Evolutionary conservation across 2,113 vertebrate species (phyloP), one percentile per base, ranked within the genome.

Genomic region (Sylvia atricapilla): DNA sequence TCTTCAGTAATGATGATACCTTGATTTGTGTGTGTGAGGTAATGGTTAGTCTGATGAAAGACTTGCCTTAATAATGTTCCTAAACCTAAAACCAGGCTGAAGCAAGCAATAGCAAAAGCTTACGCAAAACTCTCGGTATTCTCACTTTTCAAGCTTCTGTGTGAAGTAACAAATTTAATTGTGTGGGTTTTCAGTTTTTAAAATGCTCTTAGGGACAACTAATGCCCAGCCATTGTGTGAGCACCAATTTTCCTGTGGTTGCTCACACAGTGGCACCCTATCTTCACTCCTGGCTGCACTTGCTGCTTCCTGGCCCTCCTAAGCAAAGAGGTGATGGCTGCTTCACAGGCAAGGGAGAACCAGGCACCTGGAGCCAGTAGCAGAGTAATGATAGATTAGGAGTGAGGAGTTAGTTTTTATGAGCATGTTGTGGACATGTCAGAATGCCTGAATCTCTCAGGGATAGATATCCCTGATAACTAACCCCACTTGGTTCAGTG

Each of bases 301-400:
- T 84, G 35, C 62, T 81, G 31, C 43, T 93, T 59, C 21, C 62
- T 82, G 35, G 13, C 8, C 5, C 33, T 68, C 14, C 47, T 64
- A 9, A 46, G 3, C 39, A 46, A 25, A 23, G 33, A 82, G 7
- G 23, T 15, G n/a, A 15, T 0, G 1, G 47, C 60, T 84, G 33
- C 56, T 72, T 23, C 62, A 30, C 4, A 10, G 18, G 43, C 70
- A 68, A 43, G 21, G 33, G 39, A 63, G 49, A 59, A 63, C 18
- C 0, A 0, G 35, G 24, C 41, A 80, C 9, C 9, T 49, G 4
- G 39, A 87, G 46, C 5, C 52, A 46, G 28, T 1, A 62, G 22
- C 0, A 2, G 30, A 67, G 60, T 25, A 68, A 19, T 11, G 0
- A 43, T 30, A 75, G 10, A 53, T 1, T 27, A 14, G 10, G 5